Base-by-base conservation (phyloP, 1,140 invertebrate genomes). In the Pachypeltis micranthus region DNA sequence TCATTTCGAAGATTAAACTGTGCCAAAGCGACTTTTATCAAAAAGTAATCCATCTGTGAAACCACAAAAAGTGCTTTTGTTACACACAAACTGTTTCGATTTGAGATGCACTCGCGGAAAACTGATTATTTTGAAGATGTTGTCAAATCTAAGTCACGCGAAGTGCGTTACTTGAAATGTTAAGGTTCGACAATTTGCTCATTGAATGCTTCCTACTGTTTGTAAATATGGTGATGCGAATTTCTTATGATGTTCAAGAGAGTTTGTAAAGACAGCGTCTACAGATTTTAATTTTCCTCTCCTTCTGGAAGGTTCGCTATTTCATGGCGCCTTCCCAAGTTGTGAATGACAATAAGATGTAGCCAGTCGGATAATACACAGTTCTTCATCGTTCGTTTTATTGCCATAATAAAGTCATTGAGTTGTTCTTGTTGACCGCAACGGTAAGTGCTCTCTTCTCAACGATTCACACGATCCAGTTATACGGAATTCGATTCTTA, bases 311-410 rank as follows among this genome's bases (percentile, higher is more conserved):
- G 19, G 47, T 10, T 10, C 47, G 47, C 47, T 21, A 51, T 10
- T 21, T 21, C 47, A 39, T 39, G 16, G 47, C 47, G 47, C 47
- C 47, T 51, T 21, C 47, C 47, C 47, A 51, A 51, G 47, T 51
- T 51, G 47, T 51, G 47, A 51, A 51, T 51, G 47, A 51, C 47
- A 51, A 51, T 51, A 51, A 51, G 47, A 51, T 51, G 47, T 51
- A 51, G 47, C 23, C 47, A 51, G 47, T 51, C 47, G 23, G 21
- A 51, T 51, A 51, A 51, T 51, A 51, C 47, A 51, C 47, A 21
- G 47, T 51, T 51, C 21, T 51, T 51, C 47, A 21, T 21, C 21
- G 19, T 10, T 51, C 47, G 19, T 21, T 51, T 51, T 51, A 14
- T 14, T 51, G 4, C 4, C 21, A 51, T 21, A 51, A 51, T n/a